phyloP scores from a whole-genome alignment of 2,888 invertebrate genomes.

The Callinectes sapidus region DNA sequence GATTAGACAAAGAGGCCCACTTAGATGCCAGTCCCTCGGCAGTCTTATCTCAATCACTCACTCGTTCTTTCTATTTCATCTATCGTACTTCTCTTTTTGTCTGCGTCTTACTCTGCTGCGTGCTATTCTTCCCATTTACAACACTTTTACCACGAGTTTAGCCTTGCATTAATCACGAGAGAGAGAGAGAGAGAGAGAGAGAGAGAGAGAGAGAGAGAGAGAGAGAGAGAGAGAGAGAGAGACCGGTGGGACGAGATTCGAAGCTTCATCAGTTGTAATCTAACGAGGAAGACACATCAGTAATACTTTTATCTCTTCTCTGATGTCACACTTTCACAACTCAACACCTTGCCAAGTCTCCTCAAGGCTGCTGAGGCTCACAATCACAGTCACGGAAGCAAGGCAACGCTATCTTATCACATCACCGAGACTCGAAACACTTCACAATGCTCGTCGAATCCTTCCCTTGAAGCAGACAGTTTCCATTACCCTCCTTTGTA shows the following conservation, averaged over 20 bases:
- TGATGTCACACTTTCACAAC: background rate
- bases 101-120: too few species aligned
- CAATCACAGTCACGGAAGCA: background rate
- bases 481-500: background rate
- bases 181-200: too few species aligned
- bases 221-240: constrained; percentile 36
- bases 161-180: too few species aligned
- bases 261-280: background rate
- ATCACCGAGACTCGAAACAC: background rate
- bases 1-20: too few species aligned
- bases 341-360: background rate
- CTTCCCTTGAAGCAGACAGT: background rate
- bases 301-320: background rate
- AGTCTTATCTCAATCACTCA: too few species aligned
- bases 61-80: too few species aligned
- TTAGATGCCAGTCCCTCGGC: too few species aligned
- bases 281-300: too few species aligned
- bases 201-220: constrained; percentile 15
- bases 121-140: too few species aligned
- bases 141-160: too few species aligned
- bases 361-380: background rate
- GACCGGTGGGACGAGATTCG: background rate
- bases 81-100: too few species aligned
- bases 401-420: background rate
- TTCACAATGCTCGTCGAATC: background rate